These are phyloP conservation scores for Hesperia comma DNA, from an alignment of 2,888 invertebrate species.

Conservation along the genomic window DNA sequence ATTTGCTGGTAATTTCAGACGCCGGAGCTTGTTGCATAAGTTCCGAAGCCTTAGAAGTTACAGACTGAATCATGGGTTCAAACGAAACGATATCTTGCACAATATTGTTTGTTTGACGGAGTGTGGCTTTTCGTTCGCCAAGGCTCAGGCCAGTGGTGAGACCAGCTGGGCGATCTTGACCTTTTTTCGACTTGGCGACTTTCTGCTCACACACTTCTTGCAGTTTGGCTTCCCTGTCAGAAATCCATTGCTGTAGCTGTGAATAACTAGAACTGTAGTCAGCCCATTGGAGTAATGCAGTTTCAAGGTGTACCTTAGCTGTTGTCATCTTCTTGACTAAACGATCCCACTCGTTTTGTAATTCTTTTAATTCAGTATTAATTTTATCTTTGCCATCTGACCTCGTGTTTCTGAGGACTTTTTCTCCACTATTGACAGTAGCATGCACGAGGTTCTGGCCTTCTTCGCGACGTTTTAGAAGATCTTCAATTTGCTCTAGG, in stretches of 20 bases:
- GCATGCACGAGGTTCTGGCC: slow-evolving; percentile 94
- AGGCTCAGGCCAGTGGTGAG: slow-evolving; percentile 90
- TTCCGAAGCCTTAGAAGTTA: slow-evolving; percentile 96
- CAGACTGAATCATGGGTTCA: slow-evolving; percentile 98
- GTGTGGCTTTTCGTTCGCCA: slow-evolving; percentile 94
- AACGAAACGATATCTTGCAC: slow-evolving; percentile 98
- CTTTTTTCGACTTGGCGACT: slow-evolving; percentile 90
- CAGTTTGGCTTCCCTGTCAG: slow-evolving; percentile 95
- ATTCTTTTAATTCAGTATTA: slow-evolving; percentile 92
- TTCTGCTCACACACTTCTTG: slow-evolving; percentile 95
- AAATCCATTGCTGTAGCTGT: slow-evolving; percentile 97
- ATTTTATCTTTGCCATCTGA: slow-evolving; percentile 95
- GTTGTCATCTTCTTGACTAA: slow-evolving; percentile 95
- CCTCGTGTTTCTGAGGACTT: slow-evolving; percentile 92
- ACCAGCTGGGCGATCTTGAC: slow-evolving; percentile 86
- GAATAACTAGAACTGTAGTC: slow-evolving; percentile 97
- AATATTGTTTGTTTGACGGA: slow-evolving; percentile 96
- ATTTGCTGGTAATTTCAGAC: slow-evolving; percentile 95
- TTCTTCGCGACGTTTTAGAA: slow-evolving; percentile 92
- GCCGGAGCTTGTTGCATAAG: slow-evolving; percentile 95
- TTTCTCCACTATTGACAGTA: slow-evolving; percentile 95
- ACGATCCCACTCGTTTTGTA: slow-evolving; percentile 96
- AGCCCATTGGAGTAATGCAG: slow-evolving; percentile 96
- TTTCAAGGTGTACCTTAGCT: slow-evolving; percentile 95
- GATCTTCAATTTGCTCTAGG: slow-evolving; percentile 90